phyloP scores from a whole-genome alignment of 2,113 vertebrate species.

The Mohoua ochrocephala region DNA sequence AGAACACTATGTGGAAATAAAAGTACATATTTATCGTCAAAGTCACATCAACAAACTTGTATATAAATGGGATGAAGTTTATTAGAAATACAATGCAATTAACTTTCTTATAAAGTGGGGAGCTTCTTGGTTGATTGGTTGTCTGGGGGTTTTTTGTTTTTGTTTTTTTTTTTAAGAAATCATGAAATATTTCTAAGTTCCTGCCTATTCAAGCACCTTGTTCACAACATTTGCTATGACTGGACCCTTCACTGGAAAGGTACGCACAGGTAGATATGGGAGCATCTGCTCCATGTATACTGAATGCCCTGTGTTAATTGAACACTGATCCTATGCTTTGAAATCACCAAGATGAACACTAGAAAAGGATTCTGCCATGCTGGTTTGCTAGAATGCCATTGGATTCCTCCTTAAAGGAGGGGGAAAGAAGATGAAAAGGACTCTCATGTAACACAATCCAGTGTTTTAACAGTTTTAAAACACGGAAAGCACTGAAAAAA shows the following conservation, averaged over 20 bases:
- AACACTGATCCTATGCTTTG: neutral
- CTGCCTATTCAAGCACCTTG: neutral
- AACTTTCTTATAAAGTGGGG: neutral
- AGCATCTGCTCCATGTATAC: neutral
- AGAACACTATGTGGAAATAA: neutral
- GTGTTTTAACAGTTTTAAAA: neutral
- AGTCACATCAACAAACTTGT: neutral
- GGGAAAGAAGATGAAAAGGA: neutral
- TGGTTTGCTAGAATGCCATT: neutral
- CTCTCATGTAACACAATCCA: neutral
- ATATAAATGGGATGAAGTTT: neutral
- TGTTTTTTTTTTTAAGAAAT: neutral
- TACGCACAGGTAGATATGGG: accelerated
- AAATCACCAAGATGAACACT: neutral
- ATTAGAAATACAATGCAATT: neutral
- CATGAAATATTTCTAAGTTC: neutral
- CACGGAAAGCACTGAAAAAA: neutral
- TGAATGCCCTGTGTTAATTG: neutral
- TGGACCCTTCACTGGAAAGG: neutral
- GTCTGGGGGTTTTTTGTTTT: too few relatives aligned
- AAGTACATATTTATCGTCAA: neutral
- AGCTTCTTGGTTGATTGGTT: neutral
- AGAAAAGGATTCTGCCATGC: neutral
- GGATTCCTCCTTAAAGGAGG: neutral
- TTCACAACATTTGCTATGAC: neutral